Percentiles rank a stretch among this genome's conserved stretches.
These are phyloP conservation scores for Drosophila austrosaltans DNA, from an alignment of 2,888 invertebrate genomes.

Conservation along the genomic window DNA sequence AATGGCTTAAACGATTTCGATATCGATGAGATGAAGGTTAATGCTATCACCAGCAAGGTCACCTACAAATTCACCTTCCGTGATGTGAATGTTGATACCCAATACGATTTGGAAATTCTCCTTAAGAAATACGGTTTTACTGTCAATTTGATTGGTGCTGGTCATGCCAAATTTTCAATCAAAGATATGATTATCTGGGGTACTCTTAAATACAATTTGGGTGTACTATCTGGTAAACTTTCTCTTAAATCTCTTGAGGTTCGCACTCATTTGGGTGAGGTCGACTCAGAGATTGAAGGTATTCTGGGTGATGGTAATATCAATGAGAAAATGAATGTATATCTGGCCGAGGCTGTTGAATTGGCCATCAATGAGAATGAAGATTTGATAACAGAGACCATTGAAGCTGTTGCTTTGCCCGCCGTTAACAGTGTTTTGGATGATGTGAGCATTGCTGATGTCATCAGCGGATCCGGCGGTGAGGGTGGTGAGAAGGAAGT, in stretches of 20 bases:
- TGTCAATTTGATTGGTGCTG: slow-evolving; percentile 75
- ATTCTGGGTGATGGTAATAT: slow-evolving; percentile 74
- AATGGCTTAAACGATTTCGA: slow-evolving; percentile 77
- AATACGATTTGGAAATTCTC: slow-evolving; percentile 66
- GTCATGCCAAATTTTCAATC: slow-evolving; percentile 73
- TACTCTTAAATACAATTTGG: slow-evolving; percentile 73
- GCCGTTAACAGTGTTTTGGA: slow-evolving; percentile 66
- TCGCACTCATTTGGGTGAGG: slow-evolving; percentile 73
- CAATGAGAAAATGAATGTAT: slow-evolving; percentile 75
- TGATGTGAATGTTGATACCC: slow-evolving; percentile 71
- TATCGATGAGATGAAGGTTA: slow-evolving; percentile 73
- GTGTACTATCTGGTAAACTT: slow-evolving; percentile 66
- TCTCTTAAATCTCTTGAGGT: slow-evolving; percentile 73
- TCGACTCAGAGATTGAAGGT: slow-evolving; percentile 78
- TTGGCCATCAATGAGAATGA: slow-evolving; percentile 76
- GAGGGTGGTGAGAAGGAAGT: slow-evolving; percentile 68
- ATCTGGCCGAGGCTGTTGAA: slow-evolving; percentile 70
- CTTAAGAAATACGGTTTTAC: slow-evolving; percentile 79
- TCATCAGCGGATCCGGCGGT: slow-evolving; percentile 58
- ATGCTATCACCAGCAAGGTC: slow-evolving; percentile 73
- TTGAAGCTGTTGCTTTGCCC: slow-evolving; percentile 70
- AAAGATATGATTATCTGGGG: slow-evolving; percentile 72
- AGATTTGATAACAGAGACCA: slow-evolving; percentile 67
- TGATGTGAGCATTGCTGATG: slow-evolving; percentile 62
- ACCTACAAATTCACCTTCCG: slow-evolving; percentile 71